phyloP scores from a whole-genome alignment of 2,888 invertebrate species.

The Drosophila parthenogenetica region DNA sequence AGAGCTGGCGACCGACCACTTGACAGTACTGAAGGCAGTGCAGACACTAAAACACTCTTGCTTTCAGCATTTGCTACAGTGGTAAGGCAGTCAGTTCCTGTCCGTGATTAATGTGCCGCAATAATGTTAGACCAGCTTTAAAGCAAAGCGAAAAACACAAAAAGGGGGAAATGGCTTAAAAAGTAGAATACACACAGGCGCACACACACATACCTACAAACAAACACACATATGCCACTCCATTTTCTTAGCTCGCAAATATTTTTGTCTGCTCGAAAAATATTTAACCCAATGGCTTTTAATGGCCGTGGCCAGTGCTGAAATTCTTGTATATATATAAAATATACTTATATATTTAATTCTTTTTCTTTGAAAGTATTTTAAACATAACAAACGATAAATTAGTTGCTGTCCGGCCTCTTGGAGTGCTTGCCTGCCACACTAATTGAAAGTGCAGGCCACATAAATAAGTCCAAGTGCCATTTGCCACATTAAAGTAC shows the following conservation, averaged over 20 bases:
- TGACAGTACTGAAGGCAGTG: constrained; percentile 55
- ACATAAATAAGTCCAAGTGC: constrained; percentile 62
- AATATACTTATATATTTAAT: constrained; percentile 6
- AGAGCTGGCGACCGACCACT: constrained; percentile 50
- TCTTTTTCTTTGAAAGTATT: constrained; percentile 51
- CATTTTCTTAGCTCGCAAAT: constrained; percentile 70
- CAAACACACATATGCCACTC: constrained; percentile 30
- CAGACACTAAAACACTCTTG: constrained; percentile 72
- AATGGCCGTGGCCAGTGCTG: constrained; percentile 61
- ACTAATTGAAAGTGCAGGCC: constrained; percentile 69
- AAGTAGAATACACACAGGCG: constrained; percentile 53
- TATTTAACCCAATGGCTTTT: constrained; percentile 73
- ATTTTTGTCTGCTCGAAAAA: constrained; percentile 73
- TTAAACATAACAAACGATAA: constrained; percentile 77
- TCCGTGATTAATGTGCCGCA: constrained; percentile 74
- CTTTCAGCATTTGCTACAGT: constrained; percentile 59
- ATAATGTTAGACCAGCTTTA: constrained; percentile 72
- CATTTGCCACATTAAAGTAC: constrained; percentile 33
- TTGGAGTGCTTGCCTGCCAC: constrained; percentile 63
- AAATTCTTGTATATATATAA: constrained; percentile 41
- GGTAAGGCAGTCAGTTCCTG: constrained; percentile 50
- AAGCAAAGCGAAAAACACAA: constrained; percentile 49
- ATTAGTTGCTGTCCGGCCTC: constrained; percentile 64
- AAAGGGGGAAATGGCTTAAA: constrained; percentile 63
- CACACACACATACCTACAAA: constrained; percentile 36